Evolutionary conservation across 2,797 vertebrate genomes (phyloP).

Genomic region (Centroberyx gerrardi): DNA sequence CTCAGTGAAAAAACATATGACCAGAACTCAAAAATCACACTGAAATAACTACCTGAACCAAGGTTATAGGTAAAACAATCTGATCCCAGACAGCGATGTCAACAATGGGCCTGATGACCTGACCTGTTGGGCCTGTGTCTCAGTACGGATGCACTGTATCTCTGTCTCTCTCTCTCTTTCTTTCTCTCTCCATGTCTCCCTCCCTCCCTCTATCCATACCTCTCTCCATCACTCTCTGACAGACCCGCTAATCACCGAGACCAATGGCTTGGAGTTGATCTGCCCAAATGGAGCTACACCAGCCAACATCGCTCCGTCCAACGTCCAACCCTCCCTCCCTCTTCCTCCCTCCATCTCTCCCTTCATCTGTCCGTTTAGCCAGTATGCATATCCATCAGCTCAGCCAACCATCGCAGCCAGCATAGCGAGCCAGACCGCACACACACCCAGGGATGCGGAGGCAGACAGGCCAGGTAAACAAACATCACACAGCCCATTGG

Average conservation of each 20-base stretch:
- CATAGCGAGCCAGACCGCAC: conserved; percentile 72
- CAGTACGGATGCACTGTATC: conserved; percentile 41
- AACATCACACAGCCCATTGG: conserved; percentile 85
- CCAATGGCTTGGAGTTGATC: conserved; percentile 83
- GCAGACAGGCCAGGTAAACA: conserved; percentile 84
- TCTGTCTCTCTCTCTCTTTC: conserved; percentile 22
- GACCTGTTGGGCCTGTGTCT: conserved; percentile 46
- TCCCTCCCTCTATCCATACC: conserved; percentile 30
- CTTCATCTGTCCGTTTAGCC: conserved; percentile 77
- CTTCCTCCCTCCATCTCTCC: conserved; percentile 62
- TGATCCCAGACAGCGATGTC: conserved; percentile 21
- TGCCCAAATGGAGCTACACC: conserved; percentile 79
- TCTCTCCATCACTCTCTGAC: conserved; percentile 75
- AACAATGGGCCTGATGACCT: conserved; percentile 41
- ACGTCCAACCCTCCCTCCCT: conserved; percentile 22
- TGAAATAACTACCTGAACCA: not conserved
- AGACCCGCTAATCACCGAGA: conserved; percentile 82
- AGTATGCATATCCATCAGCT: conserved; percentile 84
- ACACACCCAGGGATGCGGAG: conserved; percentile 47
- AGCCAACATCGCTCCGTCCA: conserved; percentile 67
- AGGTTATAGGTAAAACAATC: not conserved
- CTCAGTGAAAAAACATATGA: too few species aligned
- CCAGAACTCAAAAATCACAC: not conserved
- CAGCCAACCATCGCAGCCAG: conserved; percentile 77
- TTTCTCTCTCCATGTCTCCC: conserved; percentile 28